phyloP scores from a whole-genome alignment of 2,888 invertebrate genomes.

The Trissolcus japonicus region DNA sequence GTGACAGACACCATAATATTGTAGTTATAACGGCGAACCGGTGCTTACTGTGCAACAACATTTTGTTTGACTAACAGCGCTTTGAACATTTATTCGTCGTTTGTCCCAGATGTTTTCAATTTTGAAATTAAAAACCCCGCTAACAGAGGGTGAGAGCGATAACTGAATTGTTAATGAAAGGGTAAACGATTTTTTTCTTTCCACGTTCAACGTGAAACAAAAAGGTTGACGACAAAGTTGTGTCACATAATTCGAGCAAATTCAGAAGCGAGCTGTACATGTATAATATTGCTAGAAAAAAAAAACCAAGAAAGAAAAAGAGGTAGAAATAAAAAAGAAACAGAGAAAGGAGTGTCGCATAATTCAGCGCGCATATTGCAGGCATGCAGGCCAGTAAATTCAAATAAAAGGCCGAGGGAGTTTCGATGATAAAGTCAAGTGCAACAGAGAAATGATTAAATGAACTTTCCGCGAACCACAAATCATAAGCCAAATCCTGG shows the following conservation, averaged over 20 bases:
- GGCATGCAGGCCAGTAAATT: slow-evolving; percentile 32
- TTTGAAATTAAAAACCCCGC: no score
- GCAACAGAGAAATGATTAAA: slow-evolving; percentile 48
- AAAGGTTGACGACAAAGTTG: no score
- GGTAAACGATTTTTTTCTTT: no score
- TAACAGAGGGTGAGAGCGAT: no score
- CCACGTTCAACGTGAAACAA: no score
- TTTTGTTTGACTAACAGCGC: no score
- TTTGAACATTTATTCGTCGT: no score
- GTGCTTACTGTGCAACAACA: no score
- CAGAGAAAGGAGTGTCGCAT: slow-evolving; percentile 18
- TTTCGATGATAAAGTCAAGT: slow-evolving; percentile 47
- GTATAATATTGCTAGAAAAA: slow-evolving; percentile 6
- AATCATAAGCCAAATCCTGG: slow-evolving; percentile 53
- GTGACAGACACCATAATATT: not conserved
- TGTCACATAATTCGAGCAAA: no score
- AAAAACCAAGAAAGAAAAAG: not conserved
- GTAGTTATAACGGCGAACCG: not conserved
- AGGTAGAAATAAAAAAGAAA: not conserved
- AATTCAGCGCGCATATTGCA: slow-evolving; percentile 35
- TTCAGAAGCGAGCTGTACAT: not conserved
- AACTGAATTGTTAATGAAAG: no score
- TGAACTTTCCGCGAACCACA: slow-evolving; percentile 51
- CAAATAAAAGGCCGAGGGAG: slow-evolving; percentile 38
- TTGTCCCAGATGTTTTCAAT: no score